Evolutionary conservation across 1,140 invertebrate genomes (phyloP), one percentile per base, ranked within the genome.

Genomic region (Kradibia gibbosae): DNA sequence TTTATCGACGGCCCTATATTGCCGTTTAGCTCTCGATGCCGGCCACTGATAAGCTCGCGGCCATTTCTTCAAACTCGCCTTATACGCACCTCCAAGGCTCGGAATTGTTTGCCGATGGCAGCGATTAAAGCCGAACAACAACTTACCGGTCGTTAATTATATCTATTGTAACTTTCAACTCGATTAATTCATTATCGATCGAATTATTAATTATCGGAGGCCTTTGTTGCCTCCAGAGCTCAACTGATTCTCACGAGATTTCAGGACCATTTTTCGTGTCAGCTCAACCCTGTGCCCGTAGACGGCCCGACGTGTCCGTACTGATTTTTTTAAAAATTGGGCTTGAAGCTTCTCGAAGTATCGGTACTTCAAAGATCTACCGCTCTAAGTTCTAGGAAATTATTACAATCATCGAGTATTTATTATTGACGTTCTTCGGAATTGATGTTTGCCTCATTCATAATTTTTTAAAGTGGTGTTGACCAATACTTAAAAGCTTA

Each of bases 391-490:
- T n/a, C n/a, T n/a, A n/a, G n/a, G n/a, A n/a, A n/a, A n/a, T 39
- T 39, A 67, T 67, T 67, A 67, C 34, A 7, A 67, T 67, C 15
- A 10, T 67, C 20, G 5, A 8, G 8, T n/a, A 39, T 39, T 67
- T 67, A 67, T 67, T 67, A 67, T 67, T 67, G 22, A 39, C 34
- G 39, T 67, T 67, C 15, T n/a, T 67, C 15, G 8, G 36, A 39
- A 36, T 11, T n/a, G 34, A 67, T 22, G 17, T 67, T 22, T 36
- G 34, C 20, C 20, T n/a, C 4, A n/a, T 53, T 53, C 34, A n/a
- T 11, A n/a, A n/a, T n/a, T 67, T 20, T 60, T 67, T n/a, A 39
- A 22, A n/a, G 34, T 39, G 3, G 7, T 10, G 11, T 67, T 67
- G 39, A 28, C 62, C 62, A 67, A 67, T n/a, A 39, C 22, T 39